Base-by-base conservation (phyloP, 2,797 vertebrate genomes). In the Epinephelus malabaricus region DNA sequence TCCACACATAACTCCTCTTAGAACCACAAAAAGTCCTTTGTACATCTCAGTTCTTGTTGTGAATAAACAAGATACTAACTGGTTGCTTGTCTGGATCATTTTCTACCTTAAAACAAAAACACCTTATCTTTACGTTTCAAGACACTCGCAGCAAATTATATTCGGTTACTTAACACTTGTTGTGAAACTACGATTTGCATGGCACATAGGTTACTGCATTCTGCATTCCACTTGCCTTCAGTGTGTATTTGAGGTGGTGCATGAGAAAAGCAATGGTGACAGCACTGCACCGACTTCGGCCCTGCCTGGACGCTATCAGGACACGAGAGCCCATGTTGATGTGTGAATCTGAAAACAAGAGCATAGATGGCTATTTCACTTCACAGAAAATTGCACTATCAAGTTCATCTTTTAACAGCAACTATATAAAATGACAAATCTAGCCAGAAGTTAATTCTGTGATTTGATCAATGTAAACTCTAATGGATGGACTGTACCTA, bases 261-360 rank as follows among this genome's bases (percentile, higher is more conserved):
- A 98, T 96, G 21, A 98, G 94, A 43, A 96, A 98, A 21, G 97
- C 97, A 17, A 97, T 84, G 54, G 90, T 54, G 0, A 75, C 90
- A 0, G 95, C 79, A 53, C 95, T 95, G 90, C 97, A 95, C 19
- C 96, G 94, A 78, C 96, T 97, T 55, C 95, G 91, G 34, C 97
- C 97, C 49, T 83, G 74, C 7, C 65, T 94, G 63, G 97, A 98
- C 84, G 95, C 94, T 46, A 97, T 87, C 90, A 98, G 87, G 47
- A 96, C 77, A n/a, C 94, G 85, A 0, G 94, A 95, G 21, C 80
- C 84, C 12, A 13, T 40, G 18, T 54, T 79, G 58, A 95, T 76
- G 67, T 91, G 76, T 10, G 84, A 86, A 73, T 19, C 95, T 95
- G 73, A 77, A 79, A 78, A 19, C 40, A 43, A 43, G 40, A 43